Conservation (phyloP, 2,888 invertebrate species). For the Palloptera scutellata region DNA sequence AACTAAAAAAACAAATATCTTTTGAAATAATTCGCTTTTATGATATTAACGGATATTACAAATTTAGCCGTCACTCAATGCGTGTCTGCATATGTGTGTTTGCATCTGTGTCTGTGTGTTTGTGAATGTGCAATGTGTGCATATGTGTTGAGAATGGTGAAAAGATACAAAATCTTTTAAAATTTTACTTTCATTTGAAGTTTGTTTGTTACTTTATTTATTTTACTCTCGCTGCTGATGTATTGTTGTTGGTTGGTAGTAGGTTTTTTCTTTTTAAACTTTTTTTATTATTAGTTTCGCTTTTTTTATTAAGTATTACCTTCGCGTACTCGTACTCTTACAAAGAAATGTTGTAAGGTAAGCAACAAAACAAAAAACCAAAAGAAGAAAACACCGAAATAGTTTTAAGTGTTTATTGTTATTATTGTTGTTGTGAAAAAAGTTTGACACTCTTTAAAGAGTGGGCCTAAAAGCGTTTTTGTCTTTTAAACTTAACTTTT, state of each 20-base stretch:
- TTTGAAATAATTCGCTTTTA: neutral
- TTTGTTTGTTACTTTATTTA: conserved; percentile 19
- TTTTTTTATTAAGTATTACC: neutral
- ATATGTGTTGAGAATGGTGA: neutral
- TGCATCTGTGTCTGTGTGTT: too few species aligned
- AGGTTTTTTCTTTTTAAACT: too few species aligned
- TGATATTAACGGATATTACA: neutral
- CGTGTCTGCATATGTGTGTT: too few species aligned
- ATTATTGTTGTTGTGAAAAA: too few species aligned
- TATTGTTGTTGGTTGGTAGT: too few species aligned
- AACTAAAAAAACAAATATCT: conserved; percentile 11
- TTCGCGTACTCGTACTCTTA: neutral
- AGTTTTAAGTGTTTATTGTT: neutral
- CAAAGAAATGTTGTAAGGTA: neutral
- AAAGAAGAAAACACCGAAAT: neutral
- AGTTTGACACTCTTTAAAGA: neutral
- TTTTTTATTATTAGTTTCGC: neutral
- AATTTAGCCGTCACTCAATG: too few species aligned
- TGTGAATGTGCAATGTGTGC: neutral
- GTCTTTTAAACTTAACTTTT: neutral
- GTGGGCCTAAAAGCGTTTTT: neutral
- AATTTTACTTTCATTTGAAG: conserved; percentile 22
- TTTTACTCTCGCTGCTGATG: neutral
- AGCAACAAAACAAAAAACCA: neutral
- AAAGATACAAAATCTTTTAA: neutral